Conservation (phyloP, 2,113 vertebrate species). For the Gulo gulo region DNA sequence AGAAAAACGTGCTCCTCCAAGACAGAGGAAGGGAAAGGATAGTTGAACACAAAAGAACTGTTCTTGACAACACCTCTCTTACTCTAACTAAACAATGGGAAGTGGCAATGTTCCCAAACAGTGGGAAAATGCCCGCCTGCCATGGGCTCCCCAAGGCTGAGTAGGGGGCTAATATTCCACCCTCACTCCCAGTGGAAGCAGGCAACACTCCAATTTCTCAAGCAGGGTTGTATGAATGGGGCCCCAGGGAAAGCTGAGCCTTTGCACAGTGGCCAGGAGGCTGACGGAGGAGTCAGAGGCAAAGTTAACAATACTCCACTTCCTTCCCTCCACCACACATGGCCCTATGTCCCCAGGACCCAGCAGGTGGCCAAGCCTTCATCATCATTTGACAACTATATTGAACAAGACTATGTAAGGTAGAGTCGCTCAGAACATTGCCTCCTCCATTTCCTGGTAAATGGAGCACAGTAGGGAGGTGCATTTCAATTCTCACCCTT, state of each 20-base stretch:
- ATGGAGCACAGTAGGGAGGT: background rate
- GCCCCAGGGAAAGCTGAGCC: background rate
- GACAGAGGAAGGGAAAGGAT: background rate
- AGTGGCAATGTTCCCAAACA: too few species aligned
- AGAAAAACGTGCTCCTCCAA: background rate
- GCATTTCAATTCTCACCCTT: background rate
- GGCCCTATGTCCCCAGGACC: background rate
- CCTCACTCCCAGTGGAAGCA: background rate
- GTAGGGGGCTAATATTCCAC: background rate
- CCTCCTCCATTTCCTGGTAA: background rate
- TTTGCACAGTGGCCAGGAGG: background rate
- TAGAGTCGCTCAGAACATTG: background rate
- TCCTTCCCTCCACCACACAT: background rate
- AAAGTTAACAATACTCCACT: background rate
- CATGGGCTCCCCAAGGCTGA: background rate
- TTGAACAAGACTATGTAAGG: background rate
- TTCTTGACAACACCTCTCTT: background rate
- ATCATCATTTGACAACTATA: background rate
- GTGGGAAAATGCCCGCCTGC: background rate
- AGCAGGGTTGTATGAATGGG: background rate
- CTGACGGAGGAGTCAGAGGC: background rate
- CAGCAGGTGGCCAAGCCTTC: background rate
- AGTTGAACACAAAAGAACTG: background rate
- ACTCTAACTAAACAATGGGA: background rate
- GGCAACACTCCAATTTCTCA: background rate